Evolutionary conservation across 2,797 vertebrate genomes (phyloP).

Genomic region (Scyliorhinus canicula): DNA sequence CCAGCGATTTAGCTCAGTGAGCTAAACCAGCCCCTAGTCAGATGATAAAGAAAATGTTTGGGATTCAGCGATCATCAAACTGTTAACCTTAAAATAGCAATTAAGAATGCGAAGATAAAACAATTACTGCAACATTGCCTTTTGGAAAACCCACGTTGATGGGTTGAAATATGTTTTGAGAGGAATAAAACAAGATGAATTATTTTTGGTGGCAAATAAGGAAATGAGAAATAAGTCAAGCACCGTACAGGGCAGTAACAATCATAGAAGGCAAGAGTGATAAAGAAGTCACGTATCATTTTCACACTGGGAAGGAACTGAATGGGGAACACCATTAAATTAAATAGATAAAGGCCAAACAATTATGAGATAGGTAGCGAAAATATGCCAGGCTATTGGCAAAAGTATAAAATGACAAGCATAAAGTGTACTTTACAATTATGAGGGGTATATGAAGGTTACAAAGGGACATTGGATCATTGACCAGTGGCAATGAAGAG

Average conservation of each 20-base stretch:
- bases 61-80: background rate
- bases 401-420: background rate
- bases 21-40: no score
- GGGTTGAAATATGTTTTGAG: background rate
- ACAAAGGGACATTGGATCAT: background rate
- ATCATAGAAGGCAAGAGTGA: background rate
- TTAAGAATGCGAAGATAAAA: background rate
- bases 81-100: background rate
- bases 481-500: background rate
- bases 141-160: background rate
- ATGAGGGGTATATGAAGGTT: background rate
- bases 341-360: background rate
- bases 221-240: background rate
- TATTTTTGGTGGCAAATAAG: background rate
- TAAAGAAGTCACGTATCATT: background rate
- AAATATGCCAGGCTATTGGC: background rate
- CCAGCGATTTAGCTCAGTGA: no score
- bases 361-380: background rate
- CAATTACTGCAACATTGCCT: background rate
- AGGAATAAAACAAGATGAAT: background rate
- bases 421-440: background rate
- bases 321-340: background rate
- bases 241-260: background rate
- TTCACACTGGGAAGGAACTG: background rate
- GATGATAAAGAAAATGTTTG: background rate